Evolutionary conservation across 2,888 invertebrate genomes (phyloP).

Genomic region (Microchrysa polita): DNA sequence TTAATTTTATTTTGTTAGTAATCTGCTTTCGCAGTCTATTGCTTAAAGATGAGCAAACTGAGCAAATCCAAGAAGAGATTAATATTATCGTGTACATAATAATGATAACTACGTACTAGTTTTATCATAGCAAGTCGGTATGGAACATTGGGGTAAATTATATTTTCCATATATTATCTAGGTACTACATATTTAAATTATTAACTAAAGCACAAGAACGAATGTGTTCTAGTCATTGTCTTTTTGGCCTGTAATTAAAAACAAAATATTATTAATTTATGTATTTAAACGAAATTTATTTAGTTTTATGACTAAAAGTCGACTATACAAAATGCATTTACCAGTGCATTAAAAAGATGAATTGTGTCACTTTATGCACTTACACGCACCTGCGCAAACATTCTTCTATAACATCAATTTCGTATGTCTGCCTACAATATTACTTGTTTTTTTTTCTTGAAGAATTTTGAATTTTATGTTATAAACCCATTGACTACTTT

Average conservation of each 20-base stretch:
- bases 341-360: background rate
- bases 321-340: background rate
- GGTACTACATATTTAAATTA: no score
- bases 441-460: no score
- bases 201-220: background rate
- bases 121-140: background rate
- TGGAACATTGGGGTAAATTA: background rate
- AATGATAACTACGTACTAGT: background rate
- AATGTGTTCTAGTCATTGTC: conserved; percentile 4
- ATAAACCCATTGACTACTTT: no score
- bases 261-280: background rate
- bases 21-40: background rate
- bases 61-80: background rate
- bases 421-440: no score
- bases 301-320: background rate
- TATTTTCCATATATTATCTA: background rate
- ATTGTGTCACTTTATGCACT: background rate
- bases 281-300: background rate
- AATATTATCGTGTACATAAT: background rate
- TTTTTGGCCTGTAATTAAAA: background rate
- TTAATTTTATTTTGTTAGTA: conserved; percentile 41
- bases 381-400: no score
- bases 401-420: no score
- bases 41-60: background rate
- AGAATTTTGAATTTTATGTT: no score